Percentiles rank a stretch among this genome's conserved stretches.
Evolutionary conservation across 64 coral and sea anemone genomes (phyloP).

Genomic region (Porites lutea): DNA sequence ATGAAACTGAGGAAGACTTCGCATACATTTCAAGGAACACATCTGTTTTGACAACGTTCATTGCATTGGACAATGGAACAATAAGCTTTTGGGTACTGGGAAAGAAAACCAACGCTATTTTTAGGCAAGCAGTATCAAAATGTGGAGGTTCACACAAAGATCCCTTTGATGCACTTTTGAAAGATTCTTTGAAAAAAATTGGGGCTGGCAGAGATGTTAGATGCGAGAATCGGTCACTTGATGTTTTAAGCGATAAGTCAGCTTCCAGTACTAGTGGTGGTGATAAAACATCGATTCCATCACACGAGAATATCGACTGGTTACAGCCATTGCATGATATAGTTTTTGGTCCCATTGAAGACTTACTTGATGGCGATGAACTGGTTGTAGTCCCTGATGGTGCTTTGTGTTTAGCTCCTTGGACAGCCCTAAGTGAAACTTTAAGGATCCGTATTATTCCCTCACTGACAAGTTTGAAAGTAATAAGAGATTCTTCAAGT

Average conservation of each 20-base stretch:
- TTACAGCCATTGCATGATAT: neutral
- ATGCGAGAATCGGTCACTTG: neutral
- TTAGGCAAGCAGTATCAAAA: neutral
- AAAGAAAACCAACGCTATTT: neutral
- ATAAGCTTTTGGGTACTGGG: neutral
- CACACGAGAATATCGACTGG: neutral
- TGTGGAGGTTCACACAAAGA: neutral
- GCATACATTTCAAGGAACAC: neutral
- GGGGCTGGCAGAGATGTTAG: neutral
- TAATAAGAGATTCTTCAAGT: neutral
- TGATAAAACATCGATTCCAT: neutral
- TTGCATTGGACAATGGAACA: neutral
- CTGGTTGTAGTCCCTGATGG: slow-evolving; percentile 61
- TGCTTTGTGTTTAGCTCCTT: slow-evolving; percentile 33
- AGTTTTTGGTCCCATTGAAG: neutral
- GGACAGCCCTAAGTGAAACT: slow-evolving; percentile 19
- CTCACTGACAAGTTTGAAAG: slow-evolving; percentile 14
- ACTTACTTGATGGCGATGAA: slow-evolving; percentile 25
- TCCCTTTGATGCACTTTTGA: neutral
- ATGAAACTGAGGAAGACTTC: neutral
- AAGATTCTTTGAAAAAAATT: neutral
- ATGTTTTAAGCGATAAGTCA: neutral
- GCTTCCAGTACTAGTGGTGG: neutral
- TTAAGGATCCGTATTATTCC: slow-evolving; percentile 12
- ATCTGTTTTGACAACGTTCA: neutral